phyloP scores from a whole-genome alignment of 2,113 vertebrate species.

The Cacatua alba region DNA sequence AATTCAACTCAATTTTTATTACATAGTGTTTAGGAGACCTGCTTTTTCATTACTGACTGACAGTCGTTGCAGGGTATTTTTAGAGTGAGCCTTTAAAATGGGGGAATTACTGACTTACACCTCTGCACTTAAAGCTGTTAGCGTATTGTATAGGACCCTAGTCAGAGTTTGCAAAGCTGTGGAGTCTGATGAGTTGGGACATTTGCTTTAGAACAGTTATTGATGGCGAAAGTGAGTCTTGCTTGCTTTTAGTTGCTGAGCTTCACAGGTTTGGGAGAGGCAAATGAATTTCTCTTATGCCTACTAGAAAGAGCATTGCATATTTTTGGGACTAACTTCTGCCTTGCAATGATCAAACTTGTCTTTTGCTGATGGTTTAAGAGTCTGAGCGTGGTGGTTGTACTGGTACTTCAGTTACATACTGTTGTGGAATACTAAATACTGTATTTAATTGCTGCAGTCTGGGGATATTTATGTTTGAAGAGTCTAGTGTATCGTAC shows the following conservation, averaged over 20 bases:
- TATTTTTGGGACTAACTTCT: background rate
- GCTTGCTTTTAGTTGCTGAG: background rate
- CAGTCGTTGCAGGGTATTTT: background rate
- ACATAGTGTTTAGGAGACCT: background rate
- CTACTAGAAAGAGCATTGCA: background rate
- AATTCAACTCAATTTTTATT: background rate
- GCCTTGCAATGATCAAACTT: background rate
- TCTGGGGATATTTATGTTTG: background rate
- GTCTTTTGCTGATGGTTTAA: background rate
- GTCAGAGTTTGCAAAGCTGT: background rate
- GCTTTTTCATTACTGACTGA: background rate
- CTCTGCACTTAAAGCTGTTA: background rate
- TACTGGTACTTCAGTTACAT: background rate
- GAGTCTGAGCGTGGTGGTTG: background rate
- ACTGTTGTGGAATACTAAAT: background rate
- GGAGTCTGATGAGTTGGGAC: background rate
- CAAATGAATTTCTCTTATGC: background rate
- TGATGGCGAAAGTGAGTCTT: background rate
- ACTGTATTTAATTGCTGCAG: background rate
- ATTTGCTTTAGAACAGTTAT: background rate
- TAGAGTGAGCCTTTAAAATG: background rate
- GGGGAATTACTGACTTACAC: background rate
- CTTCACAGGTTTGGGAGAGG: background rate
- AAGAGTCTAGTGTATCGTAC: background rate
- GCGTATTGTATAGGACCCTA: background rate